Evolutionary conservation across 2,113 vertebrate genomes (phyloP).

Genomic region (Dicrurus megarhynchus): DNA sequence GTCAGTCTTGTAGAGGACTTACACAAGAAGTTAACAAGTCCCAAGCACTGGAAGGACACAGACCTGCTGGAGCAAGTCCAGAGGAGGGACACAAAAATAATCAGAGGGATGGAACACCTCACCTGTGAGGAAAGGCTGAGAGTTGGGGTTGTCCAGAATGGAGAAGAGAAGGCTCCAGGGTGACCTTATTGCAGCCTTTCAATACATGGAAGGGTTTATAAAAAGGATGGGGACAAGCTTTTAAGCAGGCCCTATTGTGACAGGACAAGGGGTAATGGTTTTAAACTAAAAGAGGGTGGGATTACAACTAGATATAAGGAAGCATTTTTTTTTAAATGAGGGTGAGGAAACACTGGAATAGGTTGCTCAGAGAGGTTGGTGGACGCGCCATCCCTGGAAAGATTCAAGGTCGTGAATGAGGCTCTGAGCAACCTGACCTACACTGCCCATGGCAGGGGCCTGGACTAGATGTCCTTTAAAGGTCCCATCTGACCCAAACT

Average conservation of each 20-base stretch:
- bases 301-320: not conserved
- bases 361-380: not conserved
- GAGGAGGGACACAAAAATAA: not conserved
- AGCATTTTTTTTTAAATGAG: not conserved
- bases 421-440: not conserved
- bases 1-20: not conserved
- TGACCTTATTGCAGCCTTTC: not conserved
- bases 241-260: not conserved
- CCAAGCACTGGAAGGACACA: accelerated
- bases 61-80: not conserved
- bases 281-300: not conserved
- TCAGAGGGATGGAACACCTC: not conserved
- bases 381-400: not conserved
- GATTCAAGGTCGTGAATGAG: not conserved
- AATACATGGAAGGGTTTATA: not conserved
- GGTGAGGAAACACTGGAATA: not conserved
- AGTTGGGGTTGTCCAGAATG: not conserved
- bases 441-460: not conserved
- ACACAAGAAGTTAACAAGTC: not conserved
- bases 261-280: not conserved
- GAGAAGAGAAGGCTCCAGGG: not conserved
- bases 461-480: not conserved
- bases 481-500: not conserved
- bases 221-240: not conserved
- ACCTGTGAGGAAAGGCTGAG: not conserved